These are phyloP conservation scores for Scaptodrosophila lebanonensis DNA, from an alignment of 1,140 invertebrate genomes.

Conservation along the genomic window DNA sequence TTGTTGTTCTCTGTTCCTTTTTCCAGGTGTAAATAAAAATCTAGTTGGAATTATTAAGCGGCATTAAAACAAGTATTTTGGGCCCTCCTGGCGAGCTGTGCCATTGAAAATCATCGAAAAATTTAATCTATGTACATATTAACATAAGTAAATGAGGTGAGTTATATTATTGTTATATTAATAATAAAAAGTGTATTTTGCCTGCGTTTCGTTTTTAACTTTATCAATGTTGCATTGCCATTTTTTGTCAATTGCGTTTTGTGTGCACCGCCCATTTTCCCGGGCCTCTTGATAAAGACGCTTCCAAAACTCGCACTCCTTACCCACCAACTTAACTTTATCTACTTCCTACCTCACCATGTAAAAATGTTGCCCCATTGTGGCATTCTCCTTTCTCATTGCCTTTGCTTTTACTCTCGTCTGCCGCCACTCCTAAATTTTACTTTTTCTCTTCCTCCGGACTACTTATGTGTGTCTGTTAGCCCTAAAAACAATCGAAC, in stretches of 20 bases:
- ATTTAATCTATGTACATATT: too few species aligned
- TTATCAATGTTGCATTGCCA: constrained; percentile 37
- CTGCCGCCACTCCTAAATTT: constrained; percentile 18
- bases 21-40: constrained; percentile 48
- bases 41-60: constrained; percentile 29
- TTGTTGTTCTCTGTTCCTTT: constrained; percentile 43
- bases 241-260: too few species aligned
- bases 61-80: constrained; percentile 20
- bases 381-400: constrained; percentile 30
- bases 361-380: constrained; percentile 71
- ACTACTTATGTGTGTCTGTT: constrained; percentile 36
- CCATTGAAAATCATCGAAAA: not conserved
- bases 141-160: not conserved
- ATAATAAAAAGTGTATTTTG: too few species aligned
- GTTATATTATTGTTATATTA: too few species aligned
- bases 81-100: constrained; percentile 23
- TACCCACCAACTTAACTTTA: too few species aligned
- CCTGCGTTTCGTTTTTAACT: constrained; percentile 37
- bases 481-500: constrained; percentile 39
- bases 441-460: constrained; percentile 12
- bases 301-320: too few species aligned
- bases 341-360: constrained; percentile 71
- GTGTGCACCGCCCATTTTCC: constrained; percentile 43
- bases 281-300: too few species aligned
- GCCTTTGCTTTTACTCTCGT: constrained; percentile 10